Conservation (phyloP, 2,888 invertebrate species). For the Hymenopus coronatus region DNA sequence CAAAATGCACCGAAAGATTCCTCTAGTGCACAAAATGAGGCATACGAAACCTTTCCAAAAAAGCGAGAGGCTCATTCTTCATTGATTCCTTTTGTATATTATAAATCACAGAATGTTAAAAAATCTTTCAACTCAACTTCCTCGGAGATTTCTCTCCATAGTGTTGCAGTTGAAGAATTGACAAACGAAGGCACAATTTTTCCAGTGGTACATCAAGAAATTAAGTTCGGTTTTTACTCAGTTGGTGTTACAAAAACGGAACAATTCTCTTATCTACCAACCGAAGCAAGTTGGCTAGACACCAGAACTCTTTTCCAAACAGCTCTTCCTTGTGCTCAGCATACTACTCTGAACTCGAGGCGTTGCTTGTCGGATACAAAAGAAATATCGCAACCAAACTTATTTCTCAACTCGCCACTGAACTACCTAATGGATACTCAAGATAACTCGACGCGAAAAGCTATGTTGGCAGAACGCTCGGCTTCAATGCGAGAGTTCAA, state of each 20-base stretch:
- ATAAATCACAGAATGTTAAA: too few species aligned
- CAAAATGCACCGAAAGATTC: not conserved
- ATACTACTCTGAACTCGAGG: not conserved
- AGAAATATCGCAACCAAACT: not conserved
- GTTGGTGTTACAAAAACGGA: not conserved
- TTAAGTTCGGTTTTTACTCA: too few species aligned
- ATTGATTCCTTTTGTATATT: too few species aligned
- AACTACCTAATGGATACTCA: not conserved
- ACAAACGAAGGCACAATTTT: too few species aligned
- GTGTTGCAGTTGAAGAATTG: too few species aligned
- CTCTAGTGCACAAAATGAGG: not conserved
- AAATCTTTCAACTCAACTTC: too few species aligned
- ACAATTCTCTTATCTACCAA: not conserved
- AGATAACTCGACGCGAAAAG: not conserved
- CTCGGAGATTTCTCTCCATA: too few species aligned
- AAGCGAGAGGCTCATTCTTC: not conserved
- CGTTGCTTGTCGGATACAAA: not conserved
- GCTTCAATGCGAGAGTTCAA: not conserved
- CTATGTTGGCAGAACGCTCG: not conserved
- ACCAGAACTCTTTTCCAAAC: not conserved
- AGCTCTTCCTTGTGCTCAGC: not conserved
- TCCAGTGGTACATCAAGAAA: too few species aligned
- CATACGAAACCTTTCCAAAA: not conserved
- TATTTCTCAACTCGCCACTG: not conserved
- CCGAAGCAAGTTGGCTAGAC: not conserved